Percentiles rank a stretch among this genome's conserved stretches.
These are phyloP conservation scores for Hylyphantes graminicola DNA, from an alignment of 1,140 invertebrate species.

Conservation along the genomic window DNA sequence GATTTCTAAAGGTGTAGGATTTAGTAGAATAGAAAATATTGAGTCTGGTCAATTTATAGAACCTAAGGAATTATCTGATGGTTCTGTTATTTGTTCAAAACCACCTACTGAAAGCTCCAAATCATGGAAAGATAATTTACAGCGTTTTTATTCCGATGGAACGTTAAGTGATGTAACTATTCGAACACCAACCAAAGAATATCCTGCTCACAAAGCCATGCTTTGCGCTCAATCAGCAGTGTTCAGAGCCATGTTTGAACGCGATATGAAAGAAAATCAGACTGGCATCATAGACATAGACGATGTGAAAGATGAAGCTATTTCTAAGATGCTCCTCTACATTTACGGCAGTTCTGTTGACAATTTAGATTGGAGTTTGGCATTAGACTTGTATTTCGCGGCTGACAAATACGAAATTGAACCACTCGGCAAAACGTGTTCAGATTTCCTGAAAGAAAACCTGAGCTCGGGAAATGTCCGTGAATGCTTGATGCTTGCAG, in stretches of 20 bases:
- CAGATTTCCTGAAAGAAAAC: not conserved
- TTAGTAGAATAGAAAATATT: no score
- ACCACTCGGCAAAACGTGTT: not conserved
- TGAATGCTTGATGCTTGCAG: not conserved
- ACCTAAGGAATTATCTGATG: no score
- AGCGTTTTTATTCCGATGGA: no score
- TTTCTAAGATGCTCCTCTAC: not conserved
- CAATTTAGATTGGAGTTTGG: not conserved
- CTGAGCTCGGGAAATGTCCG: not conserved
- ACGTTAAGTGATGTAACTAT: not conserved
- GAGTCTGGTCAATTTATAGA: no score
- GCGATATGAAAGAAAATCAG: not conserved
- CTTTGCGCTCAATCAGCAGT: not conserved
- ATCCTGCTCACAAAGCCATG: not conserved
- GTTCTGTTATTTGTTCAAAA: no score
- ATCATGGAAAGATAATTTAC: no score
- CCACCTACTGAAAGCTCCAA: no score
- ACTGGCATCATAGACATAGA: not conserved
- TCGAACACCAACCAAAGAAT: not conserved
- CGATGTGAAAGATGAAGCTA: no score
- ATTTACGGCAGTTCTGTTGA: not conserved
- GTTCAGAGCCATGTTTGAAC: not conserved
- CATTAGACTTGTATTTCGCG: not conserved
- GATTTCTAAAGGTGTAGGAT: no score
- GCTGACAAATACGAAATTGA: not conserved